These are phyloP conservation scores for Hetaerina titia DNA, from an alignment of 2,888 invertebrate species.

Conservation along the genomic window DNA sequence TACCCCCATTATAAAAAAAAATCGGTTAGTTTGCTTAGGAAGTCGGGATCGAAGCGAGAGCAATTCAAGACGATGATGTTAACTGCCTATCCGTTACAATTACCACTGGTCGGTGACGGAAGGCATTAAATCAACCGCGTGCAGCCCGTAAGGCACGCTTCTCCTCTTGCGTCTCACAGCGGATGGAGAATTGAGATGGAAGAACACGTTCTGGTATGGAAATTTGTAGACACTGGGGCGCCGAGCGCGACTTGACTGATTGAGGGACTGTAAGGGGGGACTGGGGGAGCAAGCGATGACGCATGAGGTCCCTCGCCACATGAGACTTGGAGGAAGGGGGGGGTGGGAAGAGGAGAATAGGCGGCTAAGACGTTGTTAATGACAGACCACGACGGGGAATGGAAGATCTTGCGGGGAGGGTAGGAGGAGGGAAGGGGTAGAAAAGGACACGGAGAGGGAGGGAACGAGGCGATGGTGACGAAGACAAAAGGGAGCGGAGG, in stretches of 20 bases:
- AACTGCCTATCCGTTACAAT: background rate
- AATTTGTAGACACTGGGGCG: background rate
- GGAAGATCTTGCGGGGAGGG: background rate
- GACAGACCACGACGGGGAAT: no score
- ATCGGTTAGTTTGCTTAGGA: background rate
- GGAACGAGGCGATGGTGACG: background rate
- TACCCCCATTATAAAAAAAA: background rate
- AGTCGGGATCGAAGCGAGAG: background rate
- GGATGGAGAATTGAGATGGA: background rate
- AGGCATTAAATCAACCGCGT: background rate
- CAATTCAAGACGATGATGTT: background rate
- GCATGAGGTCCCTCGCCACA: background rate
- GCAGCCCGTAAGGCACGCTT: background rate
- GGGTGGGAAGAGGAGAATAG: background rate
- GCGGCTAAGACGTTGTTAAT: no score
- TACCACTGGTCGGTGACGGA: background rate
- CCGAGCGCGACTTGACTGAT: background rate
- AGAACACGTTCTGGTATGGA: conserved; percentile 18
- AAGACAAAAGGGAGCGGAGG: background rate
- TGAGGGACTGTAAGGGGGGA: background rate
- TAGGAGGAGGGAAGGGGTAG: background rate
- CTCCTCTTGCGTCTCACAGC: background rate
- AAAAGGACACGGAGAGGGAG: background rate
- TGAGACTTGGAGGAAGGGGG: no score
- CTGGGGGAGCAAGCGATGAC: background rate